Evolutionary conservation across 1,140 invertebrate genomes (phyloP).

Genomic region (Drosophila hydei): DNA sequence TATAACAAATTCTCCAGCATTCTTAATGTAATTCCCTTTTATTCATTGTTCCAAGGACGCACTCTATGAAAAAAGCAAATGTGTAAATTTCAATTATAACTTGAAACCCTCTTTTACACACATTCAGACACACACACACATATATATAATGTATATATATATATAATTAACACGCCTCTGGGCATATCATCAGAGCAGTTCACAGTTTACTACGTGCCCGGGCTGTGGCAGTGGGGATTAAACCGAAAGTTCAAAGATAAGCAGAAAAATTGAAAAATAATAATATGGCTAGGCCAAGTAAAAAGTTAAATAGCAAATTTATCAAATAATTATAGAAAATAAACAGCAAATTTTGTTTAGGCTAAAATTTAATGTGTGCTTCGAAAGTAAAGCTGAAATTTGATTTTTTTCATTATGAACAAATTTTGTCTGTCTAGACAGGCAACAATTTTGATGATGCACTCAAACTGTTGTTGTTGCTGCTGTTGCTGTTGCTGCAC

Average conservation of each 20-base stretch:
- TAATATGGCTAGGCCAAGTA: slow-evolving; percentile 6
- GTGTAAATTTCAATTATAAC: not conserved
- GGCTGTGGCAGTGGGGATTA: slow-evolving; percentile 27
- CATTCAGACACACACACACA: not conserved
- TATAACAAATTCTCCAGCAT: too few species aligned
- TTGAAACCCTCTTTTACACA: not conserved
- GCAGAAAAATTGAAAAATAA: slow-evolving; percentile 28
- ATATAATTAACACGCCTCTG: not conserved
- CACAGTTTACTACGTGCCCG: slow-evolving; percentile 38
- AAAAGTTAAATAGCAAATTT: slow-evolving; percentile 33
- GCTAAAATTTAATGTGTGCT: not conserved
- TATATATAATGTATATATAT: not conserved
- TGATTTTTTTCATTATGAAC: slow-evolving; percentile 50
- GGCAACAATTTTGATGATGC: slow-evolving; percentile 53
- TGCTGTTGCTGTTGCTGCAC: slow-evolving; percentile 23
- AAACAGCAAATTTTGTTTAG: not conserved
- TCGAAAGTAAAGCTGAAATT: slow-evolving; percentile 17
- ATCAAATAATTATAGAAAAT: not conserved
- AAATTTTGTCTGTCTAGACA: slow-evolving; percentile 50
- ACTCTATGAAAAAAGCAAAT: too few species aligned
- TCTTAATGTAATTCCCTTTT: too few species aligned
- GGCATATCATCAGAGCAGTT: not conserved
- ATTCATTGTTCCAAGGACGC: too few species aligned
- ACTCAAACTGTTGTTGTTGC: slow-evolving; percentile 33
- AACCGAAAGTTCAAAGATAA: slow-evolving; percentile 20